Evolutionary conservation across 2,113 vertebrate genomes (phyloP).

Genomic region (Aplodontia rufa): DNA sequence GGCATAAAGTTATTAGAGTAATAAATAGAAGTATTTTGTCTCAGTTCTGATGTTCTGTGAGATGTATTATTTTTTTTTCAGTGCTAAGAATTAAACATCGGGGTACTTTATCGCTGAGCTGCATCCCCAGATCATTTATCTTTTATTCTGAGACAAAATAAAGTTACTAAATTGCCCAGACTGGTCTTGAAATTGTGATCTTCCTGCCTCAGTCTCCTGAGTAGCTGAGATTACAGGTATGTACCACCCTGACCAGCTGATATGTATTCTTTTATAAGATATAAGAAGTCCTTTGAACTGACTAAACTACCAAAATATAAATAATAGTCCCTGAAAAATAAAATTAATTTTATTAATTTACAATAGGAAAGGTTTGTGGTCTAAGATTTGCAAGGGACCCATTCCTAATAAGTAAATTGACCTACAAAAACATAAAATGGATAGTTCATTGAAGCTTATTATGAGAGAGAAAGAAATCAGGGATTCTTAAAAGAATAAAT

Average conservation of each 20-base stretch:
- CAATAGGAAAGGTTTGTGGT: background rate
- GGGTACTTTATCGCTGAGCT: too few species aligned
- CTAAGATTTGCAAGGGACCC: background rate
- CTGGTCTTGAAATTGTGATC: too few species aligned
- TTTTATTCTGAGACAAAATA: too few species aligned
- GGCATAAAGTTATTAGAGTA: background rate
- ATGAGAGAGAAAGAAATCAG: constrained; percentile 6
- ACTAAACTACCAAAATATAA: background rate
- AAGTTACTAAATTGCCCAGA: too few species aligned
- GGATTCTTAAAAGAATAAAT: background rate
- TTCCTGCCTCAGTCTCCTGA: too few species aligned
- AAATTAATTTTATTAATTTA: constrained; percentile 41
- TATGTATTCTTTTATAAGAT: background rate
- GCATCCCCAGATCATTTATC: too few species aligned
- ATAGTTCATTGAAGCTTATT: background rate
- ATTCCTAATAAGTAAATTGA: background rate
- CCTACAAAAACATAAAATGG: background rate
- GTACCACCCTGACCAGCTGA: background rate
- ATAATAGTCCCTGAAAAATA: background rate
- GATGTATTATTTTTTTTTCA: background rate
- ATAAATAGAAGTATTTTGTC: background rate
- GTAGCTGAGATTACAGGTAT: too few species aligned
- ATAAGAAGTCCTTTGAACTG: background rate
- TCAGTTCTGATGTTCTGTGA: background rate
- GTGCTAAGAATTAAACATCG: too few species aligned